Evolutionary conservation across 2,888 invertebrate genomes (phyloP).

Genomic region (Leuctra nigra): DNA sequence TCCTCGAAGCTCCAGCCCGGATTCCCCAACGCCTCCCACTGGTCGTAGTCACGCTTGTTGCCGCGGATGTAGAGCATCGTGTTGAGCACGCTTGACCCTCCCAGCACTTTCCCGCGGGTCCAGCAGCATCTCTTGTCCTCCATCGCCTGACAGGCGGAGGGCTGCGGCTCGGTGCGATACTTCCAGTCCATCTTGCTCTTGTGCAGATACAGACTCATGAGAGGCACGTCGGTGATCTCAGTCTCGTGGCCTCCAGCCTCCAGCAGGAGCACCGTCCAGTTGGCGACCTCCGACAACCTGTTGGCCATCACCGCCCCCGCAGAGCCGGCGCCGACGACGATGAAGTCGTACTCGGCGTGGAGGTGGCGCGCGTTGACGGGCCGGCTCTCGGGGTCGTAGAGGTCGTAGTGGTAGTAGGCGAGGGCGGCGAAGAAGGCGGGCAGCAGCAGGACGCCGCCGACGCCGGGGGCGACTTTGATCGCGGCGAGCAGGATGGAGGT

Average conservation of each 20-base stretch:
- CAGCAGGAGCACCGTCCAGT: slow-evolving; percentile 71
- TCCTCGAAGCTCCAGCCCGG: slow-evolving; percentile 83
- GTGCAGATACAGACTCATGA: slow-evolving; percentile 80
- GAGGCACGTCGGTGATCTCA: slow-evolving; percentile 78
- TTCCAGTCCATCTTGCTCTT: slow-evolving; percentile 89
- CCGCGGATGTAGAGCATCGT: slow-evolving; percentile 90
- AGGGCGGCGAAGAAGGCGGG: slow-evolving; percentile 68
- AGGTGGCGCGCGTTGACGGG: slow-evolving; percentile 47
- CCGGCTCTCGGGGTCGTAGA: slow-evolving; percentile 76
- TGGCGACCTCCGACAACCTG: slow-evolving; percentile 65
- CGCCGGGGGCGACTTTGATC: slow-evolving; percentile 63
- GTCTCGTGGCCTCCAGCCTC: slow-evolving; percentile 87
- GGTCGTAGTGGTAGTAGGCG: slow-evolving; percentile 78
- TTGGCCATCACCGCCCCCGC: slow-evolving; percentile 78
- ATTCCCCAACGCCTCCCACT: slow-evolving; percentile 81
- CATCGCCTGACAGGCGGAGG: slow-evolving; percentile 81
- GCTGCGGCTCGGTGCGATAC: slow-evolving; percentile 71
- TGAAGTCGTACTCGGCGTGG: slow-evolving; percentile 65
- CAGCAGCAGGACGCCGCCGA: slow-evolving; percentile 64
- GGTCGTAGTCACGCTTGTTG: slow-evolving; percentile 76
- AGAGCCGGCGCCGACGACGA: slow-evolving; percentile 76
- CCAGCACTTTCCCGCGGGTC: slow-evolving; percentile 82
- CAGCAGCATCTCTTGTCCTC: slow-evolving; percentile 75
- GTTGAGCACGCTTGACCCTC: slow-evolving; percentile 82
- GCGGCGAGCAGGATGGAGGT: slow-evolving; percentile 53